Base-by-base conservation (phyloP, 2,113 vertebrate species). In the Lasiurus cinereus region DNA sequence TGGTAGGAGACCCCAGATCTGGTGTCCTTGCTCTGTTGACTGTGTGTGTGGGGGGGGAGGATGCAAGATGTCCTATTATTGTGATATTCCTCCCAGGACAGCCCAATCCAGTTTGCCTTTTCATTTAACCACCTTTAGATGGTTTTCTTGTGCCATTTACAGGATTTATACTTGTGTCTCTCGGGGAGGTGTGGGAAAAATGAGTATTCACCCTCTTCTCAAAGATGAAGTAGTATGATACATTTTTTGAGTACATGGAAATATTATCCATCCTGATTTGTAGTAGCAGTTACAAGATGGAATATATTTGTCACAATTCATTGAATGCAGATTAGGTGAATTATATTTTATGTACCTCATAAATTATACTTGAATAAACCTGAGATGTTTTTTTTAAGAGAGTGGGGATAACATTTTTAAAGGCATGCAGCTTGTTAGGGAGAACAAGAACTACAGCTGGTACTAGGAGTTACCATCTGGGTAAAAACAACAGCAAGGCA, bases 281-380 rank as follows among this genome's bases (percentile, higher is more conserved):
- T 54, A 48, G 29, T n/a, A 48, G 36, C 69, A 9, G 33, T 54
- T 48, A 87, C n/a, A 87, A 77, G 12, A 78, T 29, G 52, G 46
- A 86, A 59, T n/a, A 54, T 3, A 6, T 62, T 86, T 87, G 62
- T 87, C 48, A 94, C 54, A 90, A 78, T 83, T 73, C 39, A 87
- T 19, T 86, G 27, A 43, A 50, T 19, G 8, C 73, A 82, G 14
- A 92, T 54, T 39, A 6, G 2, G 3, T 74, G 56, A 67, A 29
- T 88, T 36, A 22, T 50, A 74, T 79, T 88, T 73, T 84, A 73
- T 48, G 5, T 33, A 14, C 24, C 24, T 72, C 87, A 10, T 78
- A 78, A 92, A 79, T 66, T 59, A 52, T 79, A 79, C 24, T 64
- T 43, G 10, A 79, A 72, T 73, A 72, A 84, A 74, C 2, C 13